Base-by-base conservation (phyloP, 2,888 invertebrate genomes). In the Masnerella sp. region DNA sequence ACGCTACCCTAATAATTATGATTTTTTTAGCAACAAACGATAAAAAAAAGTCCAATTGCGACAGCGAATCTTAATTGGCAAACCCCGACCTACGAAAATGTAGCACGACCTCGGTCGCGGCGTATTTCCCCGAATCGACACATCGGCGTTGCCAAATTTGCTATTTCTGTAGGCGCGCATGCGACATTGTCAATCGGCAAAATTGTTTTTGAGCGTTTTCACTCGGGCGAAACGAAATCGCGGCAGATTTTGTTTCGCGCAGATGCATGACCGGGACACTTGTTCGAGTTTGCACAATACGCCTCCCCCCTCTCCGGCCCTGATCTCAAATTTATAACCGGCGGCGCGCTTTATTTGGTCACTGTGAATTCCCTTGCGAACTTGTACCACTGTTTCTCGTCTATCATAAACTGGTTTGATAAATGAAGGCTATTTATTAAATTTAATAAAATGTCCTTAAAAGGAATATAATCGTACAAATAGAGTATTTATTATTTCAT, bases 71-170 rank as follows among this genome's bases (percentile, higher is more conserved):
- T 52, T 45, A 68, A 59, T 58, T 67, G 34, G 51, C 61, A 61
- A 62, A 70, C 40, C 62, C 47, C 62, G 54, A 61, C 70, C 62
- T 61, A 70, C 28, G 56, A 62, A 62, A 70, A 61, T 45, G 54
- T 61, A 14, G 52, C 25, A 47, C 49, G 56, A 52, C 54, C 62
- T 70, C 70, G 56, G 42, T 45, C n/a, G 45, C 32, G 22, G 15
- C 30, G 47, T 40, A 30, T 54, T 70, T 62, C 70, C 45, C 25
- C 38, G 70, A 70, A 70, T 61, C 15, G 54, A 56, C 49, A 36
- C 43, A 11, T 20, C 30, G 5, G 14, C 25, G 47, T 9, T 70
- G 62, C 70, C 70, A 70, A 70, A 47, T 3, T 51, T 5, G 54
- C 56, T 70, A 70, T 62, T 70, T 62, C 22, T 14, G 54, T 49